Base-by-base conservation (phyloP, 2,113 vertebrate genomes). In the Zootoca vivipara region DNA sequence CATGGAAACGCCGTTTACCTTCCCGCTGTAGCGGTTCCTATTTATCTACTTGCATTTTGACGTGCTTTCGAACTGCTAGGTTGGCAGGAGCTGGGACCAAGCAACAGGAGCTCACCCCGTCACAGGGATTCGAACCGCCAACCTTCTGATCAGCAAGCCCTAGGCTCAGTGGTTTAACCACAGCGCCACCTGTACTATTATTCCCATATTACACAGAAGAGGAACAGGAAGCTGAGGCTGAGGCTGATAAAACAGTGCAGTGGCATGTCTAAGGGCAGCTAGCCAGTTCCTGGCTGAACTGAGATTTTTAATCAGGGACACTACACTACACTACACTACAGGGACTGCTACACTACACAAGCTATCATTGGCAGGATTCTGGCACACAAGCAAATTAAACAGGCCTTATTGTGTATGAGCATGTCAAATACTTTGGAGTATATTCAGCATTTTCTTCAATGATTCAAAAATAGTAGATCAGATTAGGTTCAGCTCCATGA, bases 391-490 rank as follows among this genome's bases (percentile, higher is more conserved):
- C 33, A 67, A 12, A 77, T 7, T n/a, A 35, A 85, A 82, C 10
- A 86, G 24, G 70, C n/a, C 18, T 82, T 24, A 13, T 24, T 24
- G 70, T 40, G 58, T 56, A 2, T 82, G 62, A n/a, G 22, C 38
- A 5, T 82, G 35, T 82, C 33, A 58, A 69, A 75, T 46, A 78
- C 56, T 33, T 38, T 84, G 73, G 42, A 67, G 33, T 7, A 10
- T 58, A 69, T 38, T 72, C 73, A 79, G 78, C 33, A 69, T 82
- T 89, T 86, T 67, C 28, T 69, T 64, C 46, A 46, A 30, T 69
- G 33, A 82, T 40, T 75, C 83, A 75, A 58, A 86, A 89, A 77
- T 82, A 69, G 78, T 56, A 77, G n/a, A 67, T 85, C 72, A 85
- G 24, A 75, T 86, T 82, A 70, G 35, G 20, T 77, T 86, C 40